These are phyloP conservation scores for Drosophila setosimentum DNA, from an alignment of 2,888 invertebrate genomes.

Conservation along the genomic window DNA sequence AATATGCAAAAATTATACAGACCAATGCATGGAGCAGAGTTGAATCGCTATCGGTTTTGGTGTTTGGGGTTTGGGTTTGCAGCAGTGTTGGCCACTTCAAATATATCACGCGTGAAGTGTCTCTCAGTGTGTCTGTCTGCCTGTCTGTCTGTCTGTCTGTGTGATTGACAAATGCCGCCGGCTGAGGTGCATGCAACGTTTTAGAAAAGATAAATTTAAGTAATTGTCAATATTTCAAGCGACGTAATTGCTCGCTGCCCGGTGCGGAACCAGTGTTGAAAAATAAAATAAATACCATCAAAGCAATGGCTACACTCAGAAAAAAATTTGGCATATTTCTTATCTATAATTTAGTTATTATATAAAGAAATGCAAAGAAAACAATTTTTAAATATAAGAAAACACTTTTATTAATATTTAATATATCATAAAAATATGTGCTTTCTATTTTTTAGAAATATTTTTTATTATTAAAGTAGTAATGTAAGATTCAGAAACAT, in stretches of 20 bases:
- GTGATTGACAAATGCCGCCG: constrained; percentile 75
- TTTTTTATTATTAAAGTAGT: no score
- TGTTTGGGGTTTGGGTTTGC: not conserved
- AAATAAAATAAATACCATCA: constrained; percentile 64
- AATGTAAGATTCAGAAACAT: not conserved
- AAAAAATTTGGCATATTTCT: not conserved
- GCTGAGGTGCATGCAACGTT: constrained; percentile 74
- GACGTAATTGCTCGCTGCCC: constrained; percentile 68
- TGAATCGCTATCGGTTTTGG: not conserved
- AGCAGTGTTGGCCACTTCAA: constrained; percentile 69
- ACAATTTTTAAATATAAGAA: not conserved
- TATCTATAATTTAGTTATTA: not conserved
- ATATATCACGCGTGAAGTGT: constrained; percentile 76
- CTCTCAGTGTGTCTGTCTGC: constrained; percentile 28
- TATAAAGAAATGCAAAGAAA: not conserved
- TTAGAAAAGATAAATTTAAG: constrained; percentile 81
- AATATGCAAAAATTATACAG: constrained; percentile 79
- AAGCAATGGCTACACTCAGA: constrained; percentile 14
- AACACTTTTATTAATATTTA: not conserved
- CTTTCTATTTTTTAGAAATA: no score
- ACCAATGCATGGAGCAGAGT: constrained; percentile 54
- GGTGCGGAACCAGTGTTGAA: constrained; percentile 16
- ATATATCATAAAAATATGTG: no score
- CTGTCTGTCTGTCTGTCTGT: constrained; percentile 35
- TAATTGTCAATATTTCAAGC: constrained; percentile 81